Percentiles rank a stretch among this genome's conserved stretches.
Evolutionary conservation across 2,797 vertebrate species (phyloP).

Genomic region (Notolepis coatsorum): DNA sequence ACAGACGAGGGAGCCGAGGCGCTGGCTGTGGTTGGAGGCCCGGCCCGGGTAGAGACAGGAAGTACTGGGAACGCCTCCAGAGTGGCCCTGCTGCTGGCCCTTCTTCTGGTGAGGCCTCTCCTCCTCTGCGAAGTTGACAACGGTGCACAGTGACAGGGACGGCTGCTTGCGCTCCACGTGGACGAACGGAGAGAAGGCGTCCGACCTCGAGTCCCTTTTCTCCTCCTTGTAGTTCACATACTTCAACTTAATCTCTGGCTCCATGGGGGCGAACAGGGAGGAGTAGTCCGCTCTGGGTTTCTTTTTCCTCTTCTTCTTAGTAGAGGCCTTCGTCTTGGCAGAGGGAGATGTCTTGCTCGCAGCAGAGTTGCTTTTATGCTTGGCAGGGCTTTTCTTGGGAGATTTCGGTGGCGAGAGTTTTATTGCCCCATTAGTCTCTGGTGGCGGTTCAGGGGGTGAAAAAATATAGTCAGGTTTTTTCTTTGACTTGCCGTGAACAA

Average conservation of each 20-base stretch:
- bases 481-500: not conserved
- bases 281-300: slow-evolving; percentile 20
- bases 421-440: not conserved
- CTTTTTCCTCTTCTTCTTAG: slow-evolving; percentile 66
- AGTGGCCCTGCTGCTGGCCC: slow-evolving; percentile 47
- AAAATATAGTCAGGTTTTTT: no score
- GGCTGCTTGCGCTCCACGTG: slow-evolving; percentile 55
- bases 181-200: slow-evolving; percentile 78
- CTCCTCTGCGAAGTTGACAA: slow-evolving; percentile 80
- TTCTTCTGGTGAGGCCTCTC: slow-evolving; percentile 53
- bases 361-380: slow-evolving; percentile 31
- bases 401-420: slow-evolving; percentile 33
- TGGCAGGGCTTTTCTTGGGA: slow-evolving; percentile 62
- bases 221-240: slow-evolving; percentile 80
- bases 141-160: slow-evolving; percentile 60
- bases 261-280: slow-evolving; percentile 77
- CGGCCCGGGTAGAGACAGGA: slow-evolving; percentile 79
- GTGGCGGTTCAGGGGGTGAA: not conserved
- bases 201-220: slow-evolving; percentile 63
- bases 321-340: slow-evolving; percentile 67
- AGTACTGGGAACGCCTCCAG: slow-evolving; percentile 65
- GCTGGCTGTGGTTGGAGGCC: slow-evolving; percentile 51
- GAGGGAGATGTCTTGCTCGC: slow-evolving; percentile 38
- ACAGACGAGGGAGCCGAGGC: slow-evolving; percentile 72
- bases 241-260: slow-evolving; percentile 83